Conservation (phyloP, 2,888 invertebrate genomes). For the Thereva nobilitata region DNA sequence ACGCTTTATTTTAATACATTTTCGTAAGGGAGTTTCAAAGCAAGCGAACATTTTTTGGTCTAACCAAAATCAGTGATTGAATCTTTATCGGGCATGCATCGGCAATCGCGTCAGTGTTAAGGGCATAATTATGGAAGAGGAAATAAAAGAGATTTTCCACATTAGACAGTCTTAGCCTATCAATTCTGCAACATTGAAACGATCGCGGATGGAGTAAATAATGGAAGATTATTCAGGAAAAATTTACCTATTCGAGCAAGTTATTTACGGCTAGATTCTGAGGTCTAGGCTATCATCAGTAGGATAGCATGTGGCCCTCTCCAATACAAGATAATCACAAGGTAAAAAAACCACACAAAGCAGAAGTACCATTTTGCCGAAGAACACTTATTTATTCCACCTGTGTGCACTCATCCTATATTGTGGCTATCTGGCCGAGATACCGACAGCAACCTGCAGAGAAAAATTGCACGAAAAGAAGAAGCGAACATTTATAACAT, state of each 20-base stretch:
- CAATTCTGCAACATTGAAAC: not conserved
- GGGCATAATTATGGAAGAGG: conserved; percentile 32
- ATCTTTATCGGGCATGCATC: no score
- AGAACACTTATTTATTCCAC: conserved; percentile 32
- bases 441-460: conserved; percentile 23
- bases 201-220: conserved; percentile 5
- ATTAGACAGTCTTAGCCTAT: conserved; percentile 30
- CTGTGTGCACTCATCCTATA: conserved; percentile 20
- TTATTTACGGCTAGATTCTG: conserved; percentile 22
- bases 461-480: conserved; percentile 16
- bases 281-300: conserved; percentile 8
- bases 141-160: conserved; percentile 33
- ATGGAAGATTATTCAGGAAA: conserved; percentile 21
- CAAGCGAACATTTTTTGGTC: no score
- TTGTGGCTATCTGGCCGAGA: conserved; percentile 22
- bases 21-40: no score
- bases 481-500: conserved; percentile 21
- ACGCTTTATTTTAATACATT: no score
- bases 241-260: conserved; percentile 26
- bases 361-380: conserved; percentile 25
- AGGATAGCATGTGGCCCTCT: conserved; percentile 17
- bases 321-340: conserved; percentile 17
- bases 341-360: conserved; percentile 5
- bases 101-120: not conserved
- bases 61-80: no score